Conservation (phyloP, 2,797 vertebrate genomes). For the Cichlasoma orientale region DNA sequence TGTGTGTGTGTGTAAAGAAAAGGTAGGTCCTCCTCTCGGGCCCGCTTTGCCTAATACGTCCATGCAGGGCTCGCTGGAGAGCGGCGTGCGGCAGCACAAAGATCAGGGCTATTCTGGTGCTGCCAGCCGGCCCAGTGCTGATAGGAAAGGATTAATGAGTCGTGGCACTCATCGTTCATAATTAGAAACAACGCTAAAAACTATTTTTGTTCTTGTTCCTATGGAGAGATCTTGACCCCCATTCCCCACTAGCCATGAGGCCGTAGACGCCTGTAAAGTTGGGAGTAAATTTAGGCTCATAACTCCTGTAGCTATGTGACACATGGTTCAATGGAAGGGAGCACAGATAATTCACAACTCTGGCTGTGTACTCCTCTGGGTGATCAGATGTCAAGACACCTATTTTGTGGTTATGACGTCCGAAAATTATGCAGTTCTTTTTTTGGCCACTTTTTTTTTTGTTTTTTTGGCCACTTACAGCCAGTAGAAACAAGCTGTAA, state of each 20-base stretch:
- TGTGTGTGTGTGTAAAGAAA: constrained; percentile 18
- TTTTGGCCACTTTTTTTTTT: not conserved
- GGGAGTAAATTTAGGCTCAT: constrained; percentile 82
- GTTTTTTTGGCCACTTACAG: not conserved
- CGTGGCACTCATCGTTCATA: constrained; percentile 86
- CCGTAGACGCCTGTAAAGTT: constrained; percentile 62
- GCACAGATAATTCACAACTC: constrained; percentile 65
- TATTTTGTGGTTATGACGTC: constrained; percentile 51
- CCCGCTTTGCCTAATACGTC: constrained; percentile 87
- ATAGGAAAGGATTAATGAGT: constrained; percentile 91
- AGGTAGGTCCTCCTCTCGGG: constrained; percentile 66
- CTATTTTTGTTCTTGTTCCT: constrained; percentile 88
- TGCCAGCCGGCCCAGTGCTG: constrained; percentile 81
- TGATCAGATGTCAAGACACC: constrained; percentile 60
- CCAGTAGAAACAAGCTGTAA: not conserved
- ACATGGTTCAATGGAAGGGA: constrained; percentile 68
- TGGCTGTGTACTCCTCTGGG: constrained; percentile 35
- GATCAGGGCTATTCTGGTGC: constrained; percentile 92
- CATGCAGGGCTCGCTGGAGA: constrained; percentile 75
- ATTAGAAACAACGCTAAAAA: constrained; percentile 89
- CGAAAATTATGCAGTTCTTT: not conserved
- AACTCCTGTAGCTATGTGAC: constrained; percentile 68
- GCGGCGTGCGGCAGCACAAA: constrained; percentile 81
- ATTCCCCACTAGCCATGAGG: constrained; percentile 53
- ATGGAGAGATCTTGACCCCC: constrained; percentile 82